phyloP scores from a whole-genome alignment of 2,113 vertebrate species.

The Crotophaga sulcirostris region DNA sequence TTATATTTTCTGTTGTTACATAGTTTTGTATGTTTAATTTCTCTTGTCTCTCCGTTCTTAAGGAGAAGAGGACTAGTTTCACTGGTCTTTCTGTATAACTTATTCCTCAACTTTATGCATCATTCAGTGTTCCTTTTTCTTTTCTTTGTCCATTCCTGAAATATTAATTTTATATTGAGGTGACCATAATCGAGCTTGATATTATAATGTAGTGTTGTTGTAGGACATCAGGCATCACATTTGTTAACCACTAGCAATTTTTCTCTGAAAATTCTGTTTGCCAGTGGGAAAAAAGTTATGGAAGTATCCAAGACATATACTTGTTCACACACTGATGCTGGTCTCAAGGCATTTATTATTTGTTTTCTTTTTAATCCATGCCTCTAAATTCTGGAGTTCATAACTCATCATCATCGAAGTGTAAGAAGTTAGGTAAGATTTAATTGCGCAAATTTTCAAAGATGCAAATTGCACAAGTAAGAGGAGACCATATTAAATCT shows the following conservation, averaged over 20 bases:
- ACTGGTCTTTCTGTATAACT: background rate
- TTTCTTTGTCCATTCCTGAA: background rate
- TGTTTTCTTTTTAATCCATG: background rate
- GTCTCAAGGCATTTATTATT: background rate
- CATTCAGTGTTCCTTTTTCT: background rate
- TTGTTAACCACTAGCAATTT: conserved; percentile 39
- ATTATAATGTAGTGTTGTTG: conserved; percentile 20
- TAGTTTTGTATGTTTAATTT: background rate
- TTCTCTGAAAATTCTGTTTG: conserved; percentile 35
- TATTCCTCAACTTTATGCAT: conserved; percentile 5
- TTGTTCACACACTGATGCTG: background rate
- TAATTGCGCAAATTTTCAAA: conserved; percentile 60
- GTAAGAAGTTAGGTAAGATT: conserved; percentile 42
- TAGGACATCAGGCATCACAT: conserved; percentile 24
- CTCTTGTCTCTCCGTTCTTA: background rate
- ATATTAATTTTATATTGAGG: conserved; percentile 49
- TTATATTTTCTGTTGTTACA: background rate
- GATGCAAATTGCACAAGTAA: conserved; percentile 52
- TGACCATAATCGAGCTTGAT: conserved; percentile 30
- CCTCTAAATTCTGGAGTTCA: conserved; percentile 24
- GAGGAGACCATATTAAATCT: conserved; percentile 30
- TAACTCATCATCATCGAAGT: conserved; percentile 49
- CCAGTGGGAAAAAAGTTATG: conserved; percentile 31
- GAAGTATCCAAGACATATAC: background rate
- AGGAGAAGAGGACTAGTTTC: background rate